Conservation (phyloP, 2,888 invertebrate genomes). For the Folsomia candida region DNA sequence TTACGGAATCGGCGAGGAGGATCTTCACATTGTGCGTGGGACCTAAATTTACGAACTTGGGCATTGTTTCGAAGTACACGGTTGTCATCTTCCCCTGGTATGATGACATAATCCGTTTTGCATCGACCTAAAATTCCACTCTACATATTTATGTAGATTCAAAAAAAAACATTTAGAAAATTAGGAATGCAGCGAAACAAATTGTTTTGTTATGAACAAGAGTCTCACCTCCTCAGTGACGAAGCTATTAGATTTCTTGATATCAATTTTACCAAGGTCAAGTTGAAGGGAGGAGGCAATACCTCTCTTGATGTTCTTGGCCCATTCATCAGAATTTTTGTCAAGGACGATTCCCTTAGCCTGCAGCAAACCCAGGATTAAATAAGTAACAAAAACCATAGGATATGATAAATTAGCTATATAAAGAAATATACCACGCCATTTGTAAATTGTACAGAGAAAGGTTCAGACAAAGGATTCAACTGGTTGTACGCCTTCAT, state of each 20-base stretch:
- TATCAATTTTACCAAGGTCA: slow-evolving; percentile 29
- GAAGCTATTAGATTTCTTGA: slow-evolving; percentile 25
- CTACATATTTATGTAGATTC: too few relatives aligned
- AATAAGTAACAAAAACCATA: too few relatives aligned
- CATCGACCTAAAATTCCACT: slow-evolving; percentile 47
- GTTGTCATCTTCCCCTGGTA: slow-evolving; percentile 34
- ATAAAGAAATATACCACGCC: slow-evolving; percentile 36
- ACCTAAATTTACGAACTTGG: slow-evolving; percentile 45
- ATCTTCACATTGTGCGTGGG: slow-evolving; percentile 40
- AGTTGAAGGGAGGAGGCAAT: slow-evolving; percentile 44
- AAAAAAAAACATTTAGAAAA: too few relatives aligned
- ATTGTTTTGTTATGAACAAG: slow-evolving; percentile 34
- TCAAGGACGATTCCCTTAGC: slow-evolving; percentile 40
- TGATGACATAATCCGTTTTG: slow-evolving; percentile 42
- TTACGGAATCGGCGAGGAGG: slow-evolving; percentile 32
- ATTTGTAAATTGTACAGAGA: slow-evolving; percentile 41
- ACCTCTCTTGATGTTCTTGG: slow-evolving; percentile 46
- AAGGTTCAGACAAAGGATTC: slow-evolving; percentile 42
- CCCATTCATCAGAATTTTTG: slow-evolving; percentile 43
- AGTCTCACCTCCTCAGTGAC: slow-evolving; percentile 37
- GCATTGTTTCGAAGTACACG: too few relatives aligned
- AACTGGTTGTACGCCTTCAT: slow-evolving; percentile 40
- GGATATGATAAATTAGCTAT: too few relatives aligned
- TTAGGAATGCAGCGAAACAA: too few relatives aligned
- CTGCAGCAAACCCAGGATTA: slow-evolving; percentile 18